phyloP scores from a whole-genome alignment of 2,888 invertebrate species.

The Orthosia gracilis region DNA sequence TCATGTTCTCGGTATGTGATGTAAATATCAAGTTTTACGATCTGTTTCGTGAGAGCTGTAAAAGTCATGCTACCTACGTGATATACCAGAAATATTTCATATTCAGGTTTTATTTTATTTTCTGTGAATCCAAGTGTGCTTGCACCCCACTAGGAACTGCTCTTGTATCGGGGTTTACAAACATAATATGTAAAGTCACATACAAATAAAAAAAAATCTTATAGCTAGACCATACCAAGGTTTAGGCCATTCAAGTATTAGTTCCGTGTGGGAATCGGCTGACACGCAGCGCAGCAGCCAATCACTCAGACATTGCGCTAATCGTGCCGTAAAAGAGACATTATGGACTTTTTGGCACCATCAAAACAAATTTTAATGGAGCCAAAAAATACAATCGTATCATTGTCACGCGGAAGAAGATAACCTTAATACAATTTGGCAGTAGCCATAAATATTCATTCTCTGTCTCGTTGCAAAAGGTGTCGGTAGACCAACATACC shows the following conservation, averaged over 20 bases:
- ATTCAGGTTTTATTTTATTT: not conserved
- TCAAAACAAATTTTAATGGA: not conserved
- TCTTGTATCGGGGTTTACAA: too few species aligned
- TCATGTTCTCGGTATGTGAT: slow-evolving; percentile 7
- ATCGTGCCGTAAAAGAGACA: too few species aligned
- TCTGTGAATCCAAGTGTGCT: too few species aligned
- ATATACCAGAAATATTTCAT: not conserved
- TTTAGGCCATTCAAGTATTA: too few species aligned
- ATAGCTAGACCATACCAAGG: too few species aligned
- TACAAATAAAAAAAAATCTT: too few species aligned
- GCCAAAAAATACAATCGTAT: not conserved
- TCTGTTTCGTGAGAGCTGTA: slow-evolving; percentile 13
- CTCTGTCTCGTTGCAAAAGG: not conserved
- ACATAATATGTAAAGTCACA: too few species aligned
- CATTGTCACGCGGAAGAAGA: not conserved
- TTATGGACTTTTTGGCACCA: too few species aligned
- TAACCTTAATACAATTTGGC: not conserved
- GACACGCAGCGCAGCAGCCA: too few species aligned
- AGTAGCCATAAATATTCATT: not conserved
- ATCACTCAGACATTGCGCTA: too few species aligned
- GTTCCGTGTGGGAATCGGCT: too few species aligned
- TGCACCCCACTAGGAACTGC: too few species aligned
- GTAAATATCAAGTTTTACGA: slow-evolving; percentile 36
- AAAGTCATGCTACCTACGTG: slow-evolving; percentile 21
- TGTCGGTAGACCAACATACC: not conserved